Evolutionary conservation across 2,113 vertebrate species (phyloP).

Genomic region (Perca flavescens): DNA sequence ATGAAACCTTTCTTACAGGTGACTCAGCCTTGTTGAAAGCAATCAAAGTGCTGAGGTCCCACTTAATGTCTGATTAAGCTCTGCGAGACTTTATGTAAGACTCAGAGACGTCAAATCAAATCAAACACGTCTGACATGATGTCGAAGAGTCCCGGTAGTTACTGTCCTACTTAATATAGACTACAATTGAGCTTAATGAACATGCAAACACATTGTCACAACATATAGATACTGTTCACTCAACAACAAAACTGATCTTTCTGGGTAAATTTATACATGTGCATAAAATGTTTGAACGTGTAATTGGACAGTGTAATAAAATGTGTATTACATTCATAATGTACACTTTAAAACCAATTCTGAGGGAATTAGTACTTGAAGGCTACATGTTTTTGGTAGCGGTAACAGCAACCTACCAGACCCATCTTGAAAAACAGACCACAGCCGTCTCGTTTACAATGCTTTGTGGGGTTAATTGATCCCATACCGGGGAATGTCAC

Average conservation of each 20-base stretch:
- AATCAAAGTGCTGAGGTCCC: slow-evolving; percentile 21
- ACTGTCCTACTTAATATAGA: neutral
- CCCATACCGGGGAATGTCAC: too few species aligned
- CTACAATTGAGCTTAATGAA: neutral
- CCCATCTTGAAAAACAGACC: too few species aligned
- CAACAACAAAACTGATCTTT: neutral
- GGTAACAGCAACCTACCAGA: too few species aligned
- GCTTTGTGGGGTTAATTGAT: too few species aligned
- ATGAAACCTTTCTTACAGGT: slow-evolving; percentile 17
- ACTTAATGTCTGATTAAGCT: slow-evolving; percentile 13
- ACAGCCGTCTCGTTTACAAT: too few species aligned
- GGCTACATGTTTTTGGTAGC: too few species aligned
- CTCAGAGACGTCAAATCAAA: neutral
- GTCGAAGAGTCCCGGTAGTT: neutral
- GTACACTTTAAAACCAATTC: too few species aligned
- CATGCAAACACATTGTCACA: neutral
- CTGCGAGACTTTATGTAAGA: neutral
- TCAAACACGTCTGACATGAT: neutral
- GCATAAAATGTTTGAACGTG: neutral
- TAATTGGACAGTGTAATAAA: neutral
- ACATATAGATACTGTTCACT: neutral
- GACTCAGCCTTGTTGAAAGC: slow-evolving; percentile 22
- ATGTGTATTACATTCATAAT: too few species aligned
- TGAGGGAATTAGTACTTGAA: too few species aligned
- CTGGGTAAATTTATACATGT: neutral